Conservation (phyloP, 2,888 invertebrate species). For the Thera obeliscata region DNA sequence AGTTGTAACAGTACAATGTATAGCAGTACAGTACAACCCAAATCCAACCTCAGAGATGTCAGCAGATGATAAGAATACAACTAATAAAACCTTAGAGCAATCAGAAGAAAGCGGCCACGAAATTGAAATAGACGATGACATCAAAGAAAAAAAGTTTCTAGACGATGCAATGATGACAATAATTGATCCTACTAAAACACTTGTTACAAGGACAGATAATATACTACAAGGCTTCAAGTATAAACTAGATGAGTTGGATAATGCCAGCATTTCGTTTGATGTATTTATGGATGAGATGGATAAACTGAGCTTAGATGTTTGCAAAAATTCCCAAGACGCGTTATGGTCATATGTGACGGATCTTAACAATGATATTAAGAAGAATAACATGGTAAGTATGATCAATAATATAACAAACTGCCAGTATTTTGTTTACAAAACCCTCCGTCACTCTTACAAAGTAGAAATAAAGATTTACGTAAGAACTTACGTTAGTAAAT, state of each 20-base stretch:
- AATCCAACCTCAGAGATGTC: slow-evolving; percentile 77
- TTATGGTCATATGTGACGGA: slow-evolving; percentile 77
- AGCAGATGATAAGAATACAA: slow-evolving; percentile 64
- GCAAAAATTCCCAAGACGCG: slow-evolving; percentile 74
- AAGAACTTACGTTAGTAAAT: no score
- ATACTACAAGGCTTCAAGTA: slow-evolving; percentile 62
- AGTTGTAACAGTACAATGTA: slow-evolving; percentile 47
- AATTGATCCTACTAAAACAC: slow-evolving; percentile 62
- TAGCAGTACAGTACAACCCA: slow-evolving; percentile 57
- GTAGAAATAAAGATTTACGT: no score
- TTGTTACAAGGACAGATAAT: slow-evolving; percentile 59
- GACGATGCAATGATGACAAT: slow-evolving; percentile 74
- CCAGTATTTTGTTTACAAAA: no score
- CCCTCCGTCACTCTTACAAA: no score
- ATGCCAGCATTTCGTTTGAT: slow-evolving; percentile 64
- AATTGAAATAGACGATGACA: slow-evolving; percentile 69
- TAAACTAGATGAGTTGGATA: slow-evolving; percentile 65
- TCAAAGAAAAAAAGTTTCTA: slow-evolving; percentile 70
- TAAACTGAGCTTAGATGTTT: slow-evolving; percentile 72
- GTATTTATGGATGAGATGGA: slow-evolving; percentile 76
- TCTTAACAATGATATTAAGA: slow-evolving; percentile 69
- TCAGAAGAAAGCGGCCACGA: slow-evolving; percentile 76
- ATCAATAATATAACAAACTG: no score
- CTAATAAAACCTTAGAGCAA: slow-evolving; percentile 65
- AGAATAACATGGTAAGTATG: slow-evolving; percentile 70